Evolutionary conservation across 2,113 vertebrate genomes (phyloP), one percentile per base, ranked within the genome.

Genomic region (Anarhynchus alexandrinus): DNA sequence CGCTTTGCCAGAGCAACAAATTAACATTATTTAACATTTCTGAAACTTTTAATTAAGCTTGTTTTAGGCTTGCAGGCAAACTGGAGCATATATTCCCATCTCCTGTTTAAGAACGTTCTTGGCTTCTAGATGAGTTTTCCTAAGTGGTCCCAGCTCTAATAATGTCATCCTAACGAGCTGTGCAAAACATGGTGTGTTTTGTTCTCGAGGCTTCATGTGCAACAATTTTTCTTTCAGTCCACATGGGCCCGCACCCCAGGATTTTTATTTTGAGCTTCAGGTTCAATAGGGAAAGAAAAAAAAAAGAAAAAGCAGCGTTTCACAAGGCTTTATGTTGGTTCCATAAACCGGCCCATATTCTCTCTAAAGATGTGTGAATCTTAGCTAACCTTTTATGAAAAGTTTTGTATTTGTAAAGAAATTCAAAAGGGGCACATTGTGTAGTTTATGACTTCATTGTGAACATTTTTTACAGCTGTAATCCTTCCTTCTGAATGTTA

Each of bases 1-100:
- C 93, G 1, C 16, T 11, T 92, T 96, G 94, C 95, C 95, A 97
- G 91, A 83, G 83, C 30, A 86, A 69, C 82, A 93, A 94, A 96
- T 97, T 96, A 96, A 88, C 76, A n/a, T 95, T 88, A 96, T 73
- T 96, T 94, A 92, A 95, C 94, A 93, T 95, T 97, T 95, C 94
- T 95, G 92, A 92, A 94, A 96, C 88, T 97, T 96, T 92, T 97
- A 97, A 97, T 97, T 96, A 95, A 95, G 88, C 88, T 96, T 79
- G 61, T 86, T 96, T 96, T 73, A 96, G 74, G 58, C 88, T 94
- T 89, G 55, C 85, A 96, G 94, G 90, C 86, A 82, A 88, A 88
- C 82, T 85, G 83, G 67, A 94, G 69, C 73, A 36, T 76, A 42
- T 93, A 89, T 92, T 88, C 88, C 94, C 61, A 79, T 88, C 69